These are phyloP conservation scores for Narcine bancroftii DNA, from an alignment of 2,113 vertebrate species.

Conservation along the genomic window DNA sequence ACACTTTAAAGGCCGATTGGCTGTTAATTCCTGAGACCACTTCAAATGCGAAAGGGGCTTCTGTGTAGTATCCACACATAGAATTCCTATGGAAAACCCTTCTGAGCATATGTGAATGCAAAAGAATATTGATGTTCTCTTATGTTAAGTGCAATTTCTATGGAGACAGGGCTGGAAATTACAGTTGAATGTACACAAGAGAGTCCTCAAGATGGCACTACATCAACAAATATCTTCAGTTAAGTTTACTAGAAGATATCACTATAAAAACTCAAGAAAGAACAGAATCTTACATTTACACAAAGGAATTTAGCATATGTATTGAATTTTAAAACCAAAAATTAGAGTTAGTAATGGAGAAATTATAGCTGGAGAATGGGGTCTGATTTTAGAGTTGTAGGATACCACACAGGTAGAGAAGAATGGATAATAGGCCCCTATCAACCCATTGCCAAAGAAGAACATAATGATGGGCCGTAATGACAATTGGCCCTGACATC, in stretches of 20 bases:
- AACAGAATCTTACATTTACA: not conserved
- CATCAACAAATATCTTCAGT: constrained; percentile 7
- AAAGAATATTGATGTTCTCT: not conserved
- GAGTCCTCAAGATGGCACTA: constrained; percentile 29
- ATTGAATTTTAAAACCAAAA: not conserved
- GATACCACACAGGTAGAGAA: not conserved
- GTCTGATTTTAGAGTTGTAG: not conserved
- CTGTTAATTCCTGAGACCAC: too few species aligned
- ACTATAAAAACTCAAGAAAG: not conserved
- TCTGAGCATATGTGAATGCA: not conserved
- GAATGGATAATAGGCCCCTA: too few species aligned
- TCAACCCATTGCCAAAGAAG: too few species aligned
- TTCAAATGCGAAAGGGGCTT: too few species aligned
- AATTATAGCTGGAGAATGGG: not conserved
- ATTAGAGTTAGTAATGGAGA: not conserved
- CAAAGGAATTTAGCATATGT: not conserved
- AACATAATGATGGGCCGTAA: too few species aligned
- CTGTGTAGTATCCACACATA: not conserved
- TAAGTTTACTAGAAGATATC: not conserved
- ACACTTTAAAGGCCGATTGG: too few species aligned
- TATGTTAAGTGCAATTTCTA: not conserved
- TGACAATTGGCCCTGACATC: too few species aligned
- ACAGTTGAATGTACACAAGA: not conserved
- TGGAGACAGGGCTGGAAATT: not conserved
- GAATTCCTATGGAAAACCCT: not conserved